Base-by-base conservation (phyloP, 1,140 invertebrate genomes). In the Temnothorax longispinosus region DNA sequence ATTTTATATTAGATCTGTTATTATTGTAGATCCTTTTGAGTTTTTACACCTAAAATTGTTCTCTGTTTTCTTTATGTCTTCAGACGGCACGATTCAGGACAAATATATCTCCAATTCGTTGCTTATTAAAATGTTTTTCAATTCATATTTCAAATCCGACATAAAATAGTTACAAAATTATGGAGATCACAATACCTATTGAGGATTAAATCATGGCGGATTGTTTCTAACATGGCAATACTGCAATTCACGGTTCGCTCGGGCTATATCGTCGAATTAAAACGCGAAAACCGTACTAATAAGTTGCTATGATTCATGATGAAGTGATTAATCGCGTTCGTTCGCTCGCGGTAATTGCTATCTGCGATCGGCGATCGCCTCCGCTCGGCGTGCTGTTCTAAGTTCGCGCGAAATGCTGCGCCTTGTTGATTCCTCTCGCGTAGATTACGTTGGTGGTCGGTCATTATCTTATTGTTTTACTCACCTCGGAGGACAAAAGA, bases 391-490 rank as follows among this genome's bases (percentile, higher is more conserved):
- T 2, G n/a, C 13, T 38, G 18, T 65, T 47, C 41, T 27, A 67
- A 69, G 8, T 67, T 65, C 13, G 27, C 32, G 44, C 35, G 62
- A 67, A 80, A 80, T 38, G 8, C n/a, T 32, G 10, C 18, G n/a
- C 41, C 32, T 52, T 64, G n/a, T 62, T 50, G 35, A 52, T 76
- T 44, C 1, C 38, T 60, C 21, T 3, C 21, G n/a, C 11, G 65
- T 69, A 62, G 32, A 65, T 76, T 77, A 60, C n/a, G n/a, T 65
- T 27, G 35, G 13, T 38, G n/a, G 6, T 21, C 18, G 18, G n/a
- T n/a, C 38, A 54, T 41, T 69, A n/a, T 38, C 38, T 58, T 80
- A 77, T 80, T 69, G n/a, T 67, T 80, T 80, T 69, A 47, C 13
- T 7, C 32, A 11, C n/a, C 11, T 38, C 21, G 35, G 7, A 4